Percentiles rank a stretch among this genome's conserved stretches.
These are phyloP conservation scores for Sinotaia quadrata DNA, from an alignment of 2,888 invertebrate genomes.

Conservation along the genomic window DNA sequence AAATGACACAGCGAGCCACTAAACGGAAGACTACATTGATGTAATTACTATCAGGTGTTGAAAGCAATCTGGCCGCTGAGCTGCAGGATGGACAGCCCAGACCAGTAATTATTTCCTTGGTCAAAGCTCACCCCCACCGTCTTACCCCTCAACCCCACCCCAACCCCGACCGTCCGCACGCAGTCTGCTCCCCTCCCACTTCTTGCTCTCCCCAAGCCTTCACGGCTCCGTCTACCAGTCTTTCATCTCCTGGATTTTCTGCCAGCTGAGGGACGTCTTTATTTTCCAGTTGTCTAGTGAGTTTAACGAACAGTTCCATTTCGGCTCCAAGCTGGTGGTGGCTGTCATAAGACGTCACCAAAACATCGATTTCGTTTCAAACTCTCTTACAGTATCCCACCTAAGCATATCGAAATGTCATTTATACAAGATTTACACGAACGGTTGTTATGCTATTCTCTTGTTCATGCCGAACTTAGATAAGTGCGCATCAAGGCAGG, in stretches of 20 bases:
- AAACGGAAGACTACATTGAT: background rate
- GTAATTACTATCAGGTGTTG: conserved; percentile 19
- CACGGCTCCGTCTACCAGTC: background rate
- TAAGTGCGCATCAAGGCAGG: too few relatives aligned
- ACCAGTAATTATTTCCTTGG: background rate
- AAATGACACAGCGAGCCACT: too few relatives aligned
- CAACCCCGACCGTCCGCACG: background rate
- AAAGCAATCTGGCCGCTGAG: background rate
- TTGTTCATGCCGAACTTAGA: too few relatives aligned
- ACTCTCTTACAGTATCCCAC: too few relatives aligned
- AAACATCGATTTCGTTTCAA: background rate
- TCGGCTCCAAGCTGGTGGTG: too few relatives aligned
- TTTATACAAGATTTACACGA: too few relatives aligned
- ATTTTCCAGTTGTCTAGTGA: too few relatives aligned
- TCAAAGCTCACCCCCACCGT: background rate
- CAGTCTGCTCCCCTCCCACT: background rate
- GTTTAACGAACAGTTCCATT: too few relatives aligned
- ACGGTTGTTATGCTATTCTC: too few relatives aligned
- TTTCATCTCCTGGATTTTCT: background rate
- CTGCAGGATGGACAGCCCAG: background rate
- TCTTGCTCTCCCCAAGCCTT: background rate
- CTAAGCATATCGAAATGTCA: too few relatives aligned
- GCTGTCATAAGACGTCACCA: too few relatives aligned
- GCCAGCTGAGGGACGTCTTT: background rate
- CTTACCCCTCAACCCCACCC: background rate